Conservation (phyloP, 2,797 vertebrate species). For the Pseudochirops cupreus region DNA sequence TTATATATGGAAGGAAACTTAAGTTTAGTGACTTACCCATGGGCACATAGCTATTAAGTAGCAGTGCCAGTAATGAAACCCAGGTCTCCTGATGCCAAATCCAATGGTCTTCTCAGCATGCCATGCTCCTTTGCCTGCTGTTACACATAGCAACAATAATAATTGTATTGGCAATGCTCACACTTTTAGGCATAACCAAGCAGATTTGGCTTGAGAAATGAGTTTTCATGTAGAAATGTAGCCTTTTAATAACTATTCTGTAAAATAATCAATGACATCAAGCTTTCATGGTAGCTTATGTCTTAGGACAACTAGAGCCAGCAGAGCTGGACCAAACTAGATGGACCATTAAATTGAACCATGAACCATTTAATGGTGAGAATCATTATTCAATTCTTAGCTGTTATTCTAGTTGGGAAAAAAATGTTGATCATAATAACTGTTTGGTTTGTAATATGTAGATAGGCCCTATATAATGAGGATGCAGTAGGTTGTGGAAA, state of each 20-base stretch:
- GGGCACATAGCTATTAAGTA: not conserved
- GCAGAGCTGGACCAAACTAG: too few species aligned
- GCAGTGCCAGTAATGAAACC: not conserved
- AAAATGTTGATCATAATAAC: too few species aligned
- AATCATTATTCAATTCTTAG: too few species aligned
- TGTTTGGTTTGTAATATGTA: too few species aligned
- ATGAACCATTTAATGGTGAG: too few species aligned
- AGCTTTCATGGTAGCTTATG: not conserved
- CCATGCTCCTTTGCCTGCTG: not conserved
- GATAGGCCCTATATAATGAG: too few species aligned
- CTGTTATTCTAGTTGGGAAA: too few species aligned
- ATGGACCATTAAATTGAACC: too few species aligned
- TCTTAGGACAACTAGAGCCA: not conserved
- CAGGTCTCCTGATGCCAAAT: not conserved
- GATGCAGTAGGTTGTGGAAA: too few species aligned
- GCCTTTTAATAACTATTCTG: not conserved
- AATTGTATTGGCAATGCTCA: not conserved
- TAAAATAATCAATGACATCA: not conserved
- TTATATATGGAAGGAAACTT: not conserved
- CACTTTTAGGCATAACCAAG: not conserved
- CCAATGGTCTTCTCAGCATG: not conserved
- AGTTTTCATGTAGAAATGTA: not conserved
- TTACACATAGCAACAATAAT: not conserved
- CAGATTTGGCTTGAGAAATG: not conserved
- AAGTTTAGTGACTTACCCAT: not conserved